A percentile compares a stretch with the other conserved stretches of the same genome.
phyloP scores from a whole-genome alignment of 2,888 invertebrate genomes.

The Carpatolechia fugitivella region DNA sequence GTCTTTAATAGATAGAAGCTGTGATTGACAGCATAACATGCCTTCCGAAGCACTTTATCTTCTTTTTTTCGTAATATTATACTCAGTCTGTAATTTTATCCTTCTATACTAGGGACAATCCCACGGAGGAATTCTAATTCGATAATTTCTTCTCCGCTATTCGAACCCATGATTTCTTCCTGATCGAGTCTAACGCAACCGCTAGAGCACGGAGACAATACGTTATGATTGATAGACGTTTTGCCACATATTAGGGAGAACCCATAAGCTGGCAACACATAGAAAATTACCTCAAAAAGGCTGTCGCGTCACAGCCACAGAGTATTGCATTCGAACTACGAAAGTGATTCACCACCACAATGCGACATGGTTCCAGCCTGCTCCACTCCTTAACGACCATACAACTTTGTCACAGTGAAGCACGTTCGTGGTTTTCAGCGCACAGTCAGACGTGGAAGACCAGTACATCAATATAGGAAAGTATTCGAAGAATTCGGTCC shows the following conservation, averaged over 20 bases:
- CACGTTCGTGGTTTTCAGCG: constrained; percentile 14
- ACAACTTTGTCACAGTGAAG: constrained; percentile 45
- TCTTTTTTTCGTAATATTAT: no score
- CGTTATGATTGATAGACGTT: background rate
- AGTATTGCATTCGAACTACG: constrained; percentile 53
- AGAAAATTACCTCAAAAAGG: constrained; percentile 68
- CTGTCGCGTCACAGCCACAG: constrained; percentile 60
- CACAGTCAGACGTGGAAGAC: constrained; percentile 1
- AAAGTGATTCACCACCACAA: constrained; percentile 38
- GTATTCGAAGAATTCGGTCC: constrained; percentile 9
- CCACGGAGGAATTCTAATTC: no score
- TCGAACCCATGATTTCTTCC: no score
- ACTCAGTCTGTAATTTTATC: no score
- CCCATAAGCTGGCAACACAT: constrained; percentile 53
- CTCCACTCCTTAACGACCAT: constrained; percentile 32
- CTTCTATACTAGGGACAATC: no score
- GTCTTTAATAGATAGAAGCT: no score
- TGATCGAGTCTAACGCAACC: no score
- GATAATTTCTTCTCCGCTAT: no score
- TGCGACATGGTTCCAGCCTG: constrained; percentile 45
- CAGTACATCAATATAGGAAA: background rate
- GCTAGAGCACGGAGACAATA: no score
- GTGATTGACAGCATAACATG: no score
- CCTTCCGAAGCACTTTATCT: no score
- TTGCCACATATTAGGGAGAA: constrained; percentile 26